Evolutionary conservation across 2,888 invertebrate genomes (phyloP).

Genomic region (Eudemis profundana): DNA sequence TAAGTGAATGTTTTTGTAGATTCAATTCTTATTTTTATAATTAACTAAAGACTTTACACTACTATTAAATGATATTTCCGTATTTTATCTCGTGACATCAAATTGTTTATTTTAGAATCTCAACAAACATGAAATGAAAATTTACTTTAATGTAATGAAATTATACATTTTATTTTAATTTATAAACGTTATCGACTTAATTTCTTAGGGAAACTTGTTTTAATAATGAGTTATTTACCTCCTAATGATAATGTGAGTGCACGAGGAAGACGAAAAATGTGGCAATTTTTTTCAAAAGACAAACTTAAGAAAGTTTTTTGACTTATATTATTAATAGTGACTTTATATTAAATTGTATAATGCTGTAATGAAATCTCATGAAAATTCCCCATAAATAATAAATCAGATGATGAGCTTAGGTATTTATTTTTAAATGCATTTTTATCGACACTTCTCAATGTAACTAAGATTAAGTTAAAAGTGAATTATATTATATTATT

Average conservation of each 20-base stretch:
- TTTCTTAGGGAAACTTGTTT: not conserved
- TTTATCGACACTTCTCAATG: constrained; percentile 33
- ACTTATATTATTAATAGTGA: not conserved
- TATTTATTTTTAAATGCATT: constrained; percentile 45
- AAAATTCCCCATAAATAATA: not conserved
- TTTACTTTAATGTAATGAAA: not conserved
- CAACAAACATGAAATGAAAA: not conserved
- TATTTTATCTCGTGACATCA: not conserved
- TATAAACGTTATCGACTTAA: not conserved
- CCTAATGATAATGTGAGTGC: too few species aligned
- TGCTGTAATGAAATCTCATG: not conserved
- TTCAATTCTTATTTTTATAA: constrained; percentile 46
- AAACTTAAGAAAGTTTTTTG: too few species aligned
- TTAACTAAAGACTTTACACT: not conserved
- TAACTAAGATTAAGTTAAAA: constrained; percentile 62
- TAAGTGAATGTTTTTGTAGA: constrained; percentile 38
- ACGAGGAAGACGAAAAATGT: too few species aligned
- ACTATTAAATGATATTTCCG: not conserved
- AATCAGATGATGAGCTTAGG: constrained; percentile 39
- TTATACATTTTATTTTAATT: not conserved
- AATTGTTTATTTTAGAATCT: not conserved
- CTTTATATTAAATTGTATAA: not conserved
- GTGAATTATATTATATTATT: constrained; percentile 71
- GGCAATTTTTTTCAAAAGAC: too few species aligned
- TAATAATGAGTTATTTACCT: too few species aligned